phyloP scores from a whole-genome alignment of 1,140 invertebrate genomes.

The Cotesia vestalis region DNA sequence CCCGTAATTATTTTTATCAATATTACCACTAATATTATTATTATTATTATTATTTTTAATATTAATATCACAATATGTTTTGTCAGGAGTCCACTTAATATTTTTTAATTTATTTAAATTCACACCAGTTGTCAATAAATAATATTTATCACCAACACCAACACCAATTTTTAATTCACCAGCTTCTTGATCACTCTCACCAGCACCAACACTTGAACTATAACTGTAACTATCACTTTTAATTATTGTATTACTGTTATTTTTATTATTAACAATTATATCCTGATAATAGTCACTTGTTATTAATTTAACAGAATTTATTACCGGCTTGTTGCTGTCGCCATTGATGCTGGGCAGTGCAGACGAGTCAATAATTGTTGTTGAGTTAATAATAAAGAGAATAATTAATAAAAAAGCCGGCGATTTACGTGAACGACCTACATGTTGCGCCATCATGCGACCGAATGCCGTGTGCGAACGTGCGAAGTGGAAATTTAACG shows the following conservation, averaged over 20 bases:
- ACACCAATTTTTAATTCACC: background rate
- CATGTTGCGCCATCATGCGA: conserved; percentile 63
- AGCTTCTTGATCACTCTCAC: background rate
- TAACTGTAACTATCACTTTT: background rate
- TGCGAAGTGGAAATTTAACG: no score
- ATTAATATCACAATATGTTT: conserved; percentile 35
- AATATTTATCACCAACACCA: conserved; percentile 29
- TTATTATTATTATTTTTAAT: conserved; percentile 35
- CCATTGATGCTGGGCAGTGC: conserved; percentile 25
- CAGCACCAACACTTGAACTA: no score
- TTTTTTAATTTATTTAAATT: conserved; percentile 42
- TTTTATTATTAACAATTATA: background rate
- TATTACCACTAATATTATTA: conserved; percentile 29
- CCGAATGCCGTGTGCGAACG: conserved; percentile 49
- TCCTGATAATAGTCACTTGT: no score
- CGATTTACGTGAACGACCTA: conserved; percentile 50
- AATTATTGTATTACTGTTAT: background rate
- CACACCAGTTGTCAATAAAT: conserved; percentile 38
- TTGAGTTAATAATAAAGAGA: conserved; percentile 39
- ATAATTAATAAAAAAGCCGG: conserved; percentile 54
- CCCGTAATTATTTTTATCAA: conserved; percentile 36
- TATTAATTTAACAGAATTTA: no score
- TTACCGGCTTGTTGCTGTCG: background rate
- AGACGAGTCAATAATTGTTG: conserved; percentile 24
- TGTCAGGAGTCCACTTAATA: conserved; percentile 45